phyloP scores from a whole-genome alignment of 2,888 invertebrate genomes.

The Tenthredo mesomela region DNA sequence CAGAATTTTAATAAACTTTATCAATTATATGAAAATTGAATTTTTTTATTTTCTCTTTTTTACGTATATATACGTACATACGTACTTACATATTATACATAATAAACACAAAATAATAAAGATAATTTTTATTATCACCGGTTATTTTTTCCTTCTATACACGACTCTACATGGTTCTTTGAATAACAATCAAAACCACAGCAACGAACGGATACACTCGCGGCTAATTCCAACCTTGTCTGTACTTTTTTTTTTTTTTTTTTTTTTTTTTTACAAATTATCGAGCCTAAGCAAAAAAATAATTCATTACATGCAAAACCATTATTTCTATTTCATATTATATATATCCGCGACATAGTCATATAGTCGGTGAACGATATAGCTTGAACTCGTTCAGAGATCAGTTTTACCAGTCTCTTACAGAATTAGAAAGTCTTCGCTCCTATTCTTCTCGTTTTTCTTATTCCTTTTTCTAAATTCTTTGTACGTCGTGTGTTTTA shows the following conservation, averaged over 20 bases:
- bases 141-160: background rate
- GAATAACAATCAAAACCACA: background rate
- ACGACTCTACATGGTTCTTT: background rate
- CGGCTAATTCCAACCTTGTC: background rate
- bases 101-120: background rate
- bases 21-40: background rate
- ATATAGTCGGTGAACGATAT: background rate
- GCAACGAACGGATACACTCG: background rate
- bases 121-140: background rate
- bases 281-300: background rate
- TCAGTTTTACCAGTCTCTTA: background rate
- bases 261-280: background rate
- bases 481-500: background rate
- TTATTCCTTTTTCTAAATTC: background rate
- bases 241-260: background rate
- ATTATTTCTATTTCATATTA: background rate
- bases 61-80: background rate
- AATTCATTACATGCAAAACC: background rate
- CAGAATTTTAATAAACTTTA: background rate
- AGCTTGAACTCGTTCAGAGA: background rate
- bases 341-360: background rate
- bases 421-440: conserved; percentile 24
- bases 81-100: background rate
- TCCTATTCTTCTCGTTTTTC: background rate
- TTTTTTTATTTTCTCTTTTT: background rate